phyloP scores from a whole-genome alignment of 2,113 vertebrate genomes.

The Vidua chalybeata region DNA sequence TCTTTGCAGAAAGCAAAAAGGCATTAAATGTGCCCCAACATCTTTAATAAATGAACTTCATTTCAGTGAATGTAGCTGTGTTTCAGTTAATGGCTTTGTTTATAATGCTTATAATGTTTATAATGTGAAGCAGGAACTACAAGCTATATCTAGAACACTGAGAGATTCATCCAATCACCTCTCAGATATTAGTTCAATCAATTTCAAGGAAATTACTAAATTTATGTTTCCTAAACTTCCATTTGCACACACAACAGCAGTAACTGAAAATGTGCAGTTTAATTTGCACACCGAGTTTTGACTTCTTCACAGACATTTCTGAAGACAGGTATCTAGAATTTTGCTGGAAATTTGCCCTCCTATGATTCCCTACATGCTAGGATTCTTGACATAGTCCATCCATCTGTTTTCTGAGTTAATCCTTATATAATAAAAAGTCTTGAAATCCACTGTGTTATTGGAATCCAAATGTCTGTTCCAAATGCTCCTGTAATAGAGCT shows the following conservation, averaged over 20 bases:
- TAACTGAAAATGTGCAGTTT: background rate
- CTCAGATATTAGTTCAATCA: background rate
- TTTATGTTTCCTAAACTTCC: background rate
- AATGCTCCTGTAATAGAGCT: background rate
- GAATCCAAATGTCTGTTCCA: background rate
- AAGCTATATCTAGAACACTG: background rate
- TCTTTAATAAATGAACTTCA: background rate
- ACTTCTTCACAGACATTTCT: background rate
- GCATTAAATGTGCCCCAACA: background rate
- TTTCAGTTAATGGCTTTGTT: background rate
- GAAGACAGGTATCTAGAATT: background rate
- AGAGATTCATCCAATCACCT: constrained; percentile 1
- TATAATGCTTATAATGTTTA: background rate
- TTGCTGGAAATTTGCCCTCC: background rate
- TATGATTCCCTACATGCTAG: background rate
- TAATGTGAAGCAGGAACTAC: background rate
- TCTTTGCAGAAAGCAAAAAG: background rate
- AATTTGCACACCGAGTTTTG: background rate
- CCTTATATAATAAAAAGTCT: background rate
- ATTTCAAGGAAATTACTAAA: background rate
- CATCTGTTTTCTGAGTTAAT: background rate
- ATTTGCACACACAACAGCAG: background rate
- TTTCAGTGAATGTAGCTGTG: background rate
- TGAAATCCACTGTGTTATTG: background rate
- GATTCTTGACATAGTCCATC: background rate